A percentile compares a stretch with the other conserved stretches of the same genome.
Conservation (phyloP, 2,888 invertebrate genomes). For the Sarcophaga carnaria region DNA sequence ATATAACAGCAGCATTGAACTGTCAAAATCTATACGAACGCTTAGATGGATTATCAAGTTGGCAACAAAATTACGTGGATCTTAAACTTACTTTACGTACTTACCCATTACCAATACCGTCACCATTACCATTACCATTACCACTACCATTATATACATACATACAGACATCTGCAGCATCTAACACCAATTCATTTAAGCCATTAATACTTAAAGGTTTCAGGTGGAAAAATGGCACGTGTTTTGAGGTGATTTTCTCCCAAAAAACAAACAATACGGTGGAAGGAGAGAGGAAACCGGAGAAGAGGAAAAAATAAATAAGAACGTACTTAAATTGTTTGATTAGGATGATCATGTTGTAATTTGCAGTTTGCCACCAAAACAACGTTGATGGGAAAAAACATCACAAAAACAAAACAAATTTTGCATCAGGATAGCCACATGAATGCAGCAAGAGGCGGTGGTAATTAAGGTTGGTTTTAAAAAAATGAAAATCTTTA, state of each 20-base stretch:
- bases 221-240: not conserved
- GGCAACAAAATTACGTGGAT: constrained; percentile 4
- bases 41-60: not conserved
- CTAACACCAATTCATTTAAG: not conserved
- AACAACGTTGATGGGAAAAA: not conserved
- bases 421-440: no score
- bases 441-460: no score
- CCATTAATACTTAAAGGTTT: not conserved
- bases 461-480: no score
- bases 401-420: not conserved
- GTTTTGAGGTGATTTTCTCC: not conserved
- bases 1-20: not conserved
- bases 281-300: no score
- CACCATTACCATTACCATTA: no score
- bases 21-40: constrained; percentile 1
- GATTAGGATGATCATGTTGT: not conserved
- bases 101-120: no score
- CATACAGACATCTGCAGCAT: not conserved
- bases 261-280: no score
- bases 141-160: no score
- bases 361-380: not conserved
- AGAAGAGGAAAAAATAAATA: not conserved
- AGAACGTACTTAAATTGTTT: not conserved
- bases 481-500: no score
- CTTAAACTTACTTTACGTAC: not conserved